Evolutionary conservation across 2,888 invertebrate species (phyloP).

Genomic region (Lycia hirtaria): DNA sequence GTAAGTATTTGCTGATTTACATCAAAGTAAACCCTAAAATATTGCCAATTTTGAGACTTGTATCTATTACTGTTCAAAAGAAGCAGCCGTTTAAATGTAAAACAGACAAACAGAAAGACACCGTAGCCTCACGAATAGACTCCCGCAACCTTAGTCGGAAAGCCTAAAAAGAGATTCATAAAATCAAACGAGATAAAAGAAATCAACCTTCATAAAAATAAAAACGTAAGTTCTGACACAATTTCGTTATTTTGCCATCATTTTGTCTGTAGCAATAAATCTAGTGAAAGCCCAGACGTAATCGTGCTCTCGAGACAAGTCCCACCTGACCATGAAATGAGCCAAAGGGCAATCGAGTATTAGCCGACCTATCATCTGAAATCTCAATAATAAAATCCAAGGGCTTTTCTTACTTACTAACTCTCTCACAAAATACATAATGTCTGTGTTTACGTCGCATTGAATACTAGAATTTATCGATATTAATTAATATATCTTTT

Average conservation of each 20-base stretch:
- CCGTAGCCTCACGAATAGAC: too few species aligned
- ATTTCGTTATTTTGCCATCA: constrained; percentile 1
- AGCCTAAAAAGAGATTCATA: too few species aligned
- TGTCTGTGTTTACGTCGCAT: constrained; percentile 5
- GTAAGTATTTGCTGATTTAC: too few species aligned
- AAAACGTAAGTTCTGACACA: background rate
- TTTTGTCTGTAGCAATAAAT: constrained; percentile 15
- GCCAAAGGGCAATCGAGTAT: constrained; percentile 24
- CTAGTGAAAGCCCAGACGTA: constrained; percentile 8
- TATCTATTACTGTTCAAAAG: too few species aligned
- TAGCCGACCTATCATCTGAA: constrained; percentile 22
- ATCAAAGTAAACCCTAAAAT: too few species aligned
- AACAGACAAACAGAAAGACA: too few species aligned
- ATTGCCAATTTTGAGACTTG: too few species aligned
- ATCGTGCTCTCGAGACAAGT: constrained; percentile 20
- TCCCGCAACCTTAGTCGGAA: too few species aligned
- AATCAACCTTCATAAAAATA: background rate
- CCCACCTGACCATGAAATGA: constrained; percentile 32
- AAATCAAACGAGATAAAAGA: too few species aligned
- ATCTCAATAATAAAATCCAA: constrained; percentile 35
- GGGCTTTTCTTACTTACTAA: constrained; percentile 43
- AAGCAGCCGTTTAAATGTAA: too few species aligned
- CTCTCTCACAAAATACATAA: constrained; percentile 33
- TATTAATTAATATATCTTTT: too few species aligned
- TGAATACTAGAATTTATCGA: background rate